phyloP scores from a whole-genome alignment of 2,888 invertebrate genomes.

The Euclidia mi region DNA sequence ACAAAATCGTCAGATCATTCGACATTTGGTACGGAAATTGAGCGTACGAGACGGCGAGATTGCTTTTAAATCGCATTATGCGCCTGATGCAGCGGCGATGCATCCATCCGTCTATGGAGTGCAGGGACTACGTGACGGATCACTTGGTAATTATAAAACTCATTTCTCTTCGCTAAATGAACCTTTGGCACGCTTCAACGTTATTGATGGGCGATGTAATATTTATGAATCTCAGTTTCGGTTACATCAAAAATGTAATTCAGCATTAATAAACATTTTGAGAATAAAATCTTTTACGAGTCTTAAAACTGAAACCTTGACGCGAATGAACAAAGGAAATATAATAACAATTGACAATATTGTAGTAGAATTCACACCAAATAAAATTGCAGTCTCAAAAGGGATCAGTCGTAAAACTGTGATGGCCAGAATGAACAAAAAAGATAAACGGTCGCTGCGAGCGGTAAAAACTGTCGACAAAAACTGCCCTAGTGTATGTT shows the following conservation, averaged over 20 bases:
- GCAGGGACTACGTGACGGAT: slow-evolving; percentile 44
- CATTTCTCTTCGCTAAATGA: slow-evolving; percentile 49
- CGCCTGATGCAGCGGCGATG: slow-evolving; percentile 66
- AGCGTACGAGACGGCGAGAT: slow-evolving; percentile 78
- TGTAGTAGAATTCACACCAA: slow-evolving; percentile 51
- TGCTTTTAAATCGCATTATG: slow-evolving; percentile 86
- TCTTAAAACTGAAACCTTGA: slow-evolving; percentile 17
- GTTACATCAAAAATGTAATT: slow-evolving; percentile 14
- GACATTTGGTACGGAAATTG: slow-evolving; percentile 82
- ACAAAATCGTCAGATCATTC: slow-evolving; percentile 59
- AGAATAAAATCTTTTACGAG: background rate
- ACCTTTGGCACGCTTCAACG: slow-evolving; percentile 40
- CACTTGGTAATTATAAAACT: slow-evolving; percentile 60
- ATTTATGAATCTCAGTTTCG: slow-evolving; percentile 27
- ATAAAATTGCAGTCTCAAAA: slow-evolving; percentile 62
- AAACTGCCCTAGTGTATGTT: slow-evolving; percentile 56
- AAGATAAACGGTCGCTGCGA: slow-evolving; percentile 50
- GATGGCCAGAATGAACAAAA: slow-evolving; percentile 59
- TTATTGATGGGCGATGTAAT: slow-evolving; percentile 38
- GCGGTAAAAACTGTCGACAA: slow-evolving; percentile 59
- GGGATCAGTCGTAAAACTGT: slow-evolving; percentile 63
- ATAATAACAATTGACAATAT: slow-evolving; percentile 50
- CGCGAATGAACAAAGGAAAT: slow-evolving; percentile 51
- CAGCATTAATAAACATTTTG: background rate
- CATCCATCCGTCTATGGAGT: slow-evolving; percentile 57